These are phyloP conservation scores for Onychomys arenicola DNA, from an alignment of 2,797 vertebrate species.

Conservation along the genomic window DNA sequence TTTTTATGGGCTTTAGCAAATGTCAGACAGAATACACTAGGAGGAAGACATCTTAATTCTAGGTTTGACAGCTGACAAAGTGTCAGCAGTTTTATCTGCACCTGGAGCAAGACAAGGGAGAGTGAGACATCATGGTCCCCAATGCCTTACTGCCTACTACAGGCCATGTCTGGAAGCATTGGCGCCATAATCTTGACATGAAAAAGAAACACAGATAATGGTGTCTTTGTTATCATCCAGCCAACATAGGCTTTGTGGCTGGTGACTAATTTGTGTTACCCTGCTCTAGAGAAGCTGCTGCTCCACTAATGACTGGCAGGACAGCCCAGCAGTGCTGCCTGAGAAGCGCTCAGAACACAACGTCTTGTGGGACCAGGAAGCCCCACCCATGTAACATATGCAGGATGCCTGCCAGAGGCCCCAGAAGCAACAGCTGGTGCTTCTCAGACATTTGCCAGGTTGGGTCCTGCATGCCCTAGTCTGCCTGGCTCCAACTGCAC, in stretches of 20 bases:
- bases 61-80: not conserved
- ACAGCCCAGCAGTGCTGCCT: not conserved
- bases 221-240: not conserved
- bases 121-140: not conserved
- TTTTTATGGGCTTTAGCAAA: constrained; percentile 71
- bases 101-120: not conserved
- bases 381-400: too few species aligned
- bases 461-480: accelerated
- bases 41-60: constrained; percentile 50
- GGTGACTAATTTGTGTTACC: not conserved
- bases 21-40: not conserved
- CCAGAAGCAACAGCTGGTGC: not conserved
- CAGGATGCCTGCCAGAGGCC: not conserved
- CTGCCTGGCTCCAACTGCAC: not conserved
- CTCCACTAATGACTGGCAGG: not conserved
- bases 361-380: not conserved
- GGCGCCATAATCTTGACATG: accelerated
- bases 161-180: accelerated
- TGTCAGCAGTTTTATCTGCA: constrained; percentile 5
- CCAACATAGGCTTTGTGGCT: not conserved
- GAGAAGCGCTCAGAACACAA: not conserved
- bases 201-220: not conserved
- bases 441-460: not conserved
- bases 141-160: accelerated
- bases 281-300: not conserved